Base-by-base conservation (phyloP, 2,797 vertebrate genomes). In the Botia almorhae region DNA sequence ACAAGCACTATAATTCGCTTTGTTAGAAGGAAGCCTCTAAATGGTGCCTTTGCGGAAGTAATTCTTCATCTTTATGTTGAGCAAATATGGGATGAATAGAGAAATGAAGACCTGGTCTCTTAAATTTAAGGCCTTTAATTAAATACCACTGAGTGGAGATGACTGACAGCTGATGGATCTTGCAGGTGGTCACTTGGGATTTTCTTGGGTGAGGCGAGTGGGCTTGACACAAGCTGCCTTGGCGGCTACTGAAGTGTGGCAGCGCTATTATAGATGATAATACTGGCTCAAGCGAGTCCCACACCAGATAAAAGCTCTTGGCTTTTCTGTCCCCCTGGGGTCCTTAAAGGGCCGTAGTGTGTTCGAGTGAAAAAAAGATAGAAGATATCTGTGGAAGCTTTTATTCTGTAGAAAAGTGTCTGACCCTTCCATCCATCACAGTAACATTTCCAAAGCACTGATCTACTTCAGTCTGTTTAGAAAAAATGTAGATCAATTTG, bases 211-310 rank as follows among this genome's bases (percentile, higher is more conserved):
- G 82, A 80, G 46, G 80, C 77, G 16, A 51, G 43, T 23, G 81
- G 81, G 72, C 77, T 76, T 87, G 85, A 82, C 83, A 85, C 58
- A 75, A 53, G 68, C 81, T 84, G 86, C 86, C 80, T 63, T 29
- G 80, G 70, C 77, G 83, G 81, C 76, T 85, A 87, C 86, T 90
- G 85, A 89, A 86, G 84, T 84, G 82, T 84, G 74, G 73, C 78
- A 55, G 67, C 80, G 69, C 77, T 85, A 84, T 89, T 88, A 87
- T 82, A 36, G 79, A 85, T 83, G 85, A 88, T 87, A 85, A 89
- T 86, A 85, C 84, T 68, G 58, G 77, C 56, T 67, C 61, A 73
- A 83, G 70, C 71, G 76, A 83, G 46, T 72, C 73, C 51, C 76
- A 70, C 64, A 79, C 67, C 78, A 78, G 75, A 74, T 68, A 75